Conservation (phyloP, 2,113 vertebrate genomes). For the Symphodus melops region DNA sequence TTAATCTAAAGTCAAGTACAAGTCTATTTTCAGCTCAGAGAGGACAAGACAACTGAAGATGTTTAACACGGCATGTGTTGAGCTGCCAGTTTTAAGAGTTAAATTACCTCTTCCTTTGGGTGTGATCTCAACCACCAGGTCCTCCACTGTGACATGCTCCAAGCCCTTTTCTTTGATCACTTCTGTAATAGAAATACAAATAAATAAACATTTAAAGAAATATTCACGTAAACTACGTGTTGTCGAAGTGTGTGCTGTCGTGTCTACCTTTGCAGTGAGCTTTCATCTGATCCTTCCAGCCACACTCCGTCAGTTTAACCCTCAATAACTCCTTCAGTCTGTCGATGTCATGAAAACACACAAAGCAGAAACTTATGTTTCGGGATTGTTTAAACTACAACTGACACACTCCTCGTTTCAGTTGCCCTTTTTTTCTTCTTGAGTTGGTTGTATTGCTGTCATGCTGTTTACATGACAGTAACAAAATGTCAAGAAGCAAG, state of each 20-base stretch:
- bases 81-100: neutral
- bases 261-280: conserved; percentile 95
- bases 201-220: neutral
- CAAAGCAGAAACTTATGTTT: no score
- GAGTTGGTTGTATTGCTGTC: no score
- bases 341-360: conserved; percentile 26
- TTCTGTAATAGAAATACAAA: conserved; percentile 78
- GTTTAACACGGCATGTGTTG: neutral
- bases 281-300: conserved; percentile 98
- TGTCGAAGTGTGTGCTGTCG: neutral
- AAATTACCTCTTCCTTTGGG: conserved; percentile 97
- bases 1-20: no score
- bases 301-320: conserved; percentile 96
- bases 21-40: no score
- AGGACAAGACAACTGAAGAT: neutral
- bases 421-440: no score
- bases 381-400: no score
- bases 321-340: conserved; percentile 96
- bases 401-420: no score
- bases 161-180: conserved; percentile 98
- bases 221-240: no score
- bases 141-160: conserved; percentile 97
- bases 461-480: no score
- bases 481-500: no score
- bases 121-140: conserved; percentile 96